Base-by-base conservation (phyloP, 2,888 invertebrate species). In the Sarcophaga carnaria region DNA sequence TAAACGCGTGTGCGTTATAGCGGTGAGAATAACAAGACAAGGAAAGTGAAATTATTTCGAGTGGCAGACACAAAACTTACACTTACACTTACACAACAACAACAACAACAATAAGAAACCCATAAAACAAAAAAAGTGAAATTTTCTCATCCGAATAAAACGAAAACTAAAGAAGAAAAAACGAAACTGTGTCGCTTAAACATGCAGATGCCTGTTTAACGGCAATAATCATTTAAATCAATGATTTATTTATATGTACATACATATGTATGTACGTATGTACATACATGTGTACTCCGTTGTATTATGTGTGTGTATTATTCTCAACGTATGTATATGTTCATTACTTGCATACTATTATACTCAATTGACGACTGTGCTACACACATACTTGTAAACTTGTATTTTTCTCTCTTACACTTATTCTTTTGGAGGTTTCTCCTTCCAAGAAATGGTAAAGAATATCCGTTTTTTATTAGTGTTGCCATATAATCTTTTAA, bases 41-140 rank as follows among this genome's bases (percentile, higher is more conserved):
- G 71, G 54, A 84, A 84, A 84, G 84, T 82, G 81, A 84, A 87
- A 79, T 67, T 82, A 79, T 82, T 69, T 82, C 84, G 67, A 72
- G 63, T 75, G 64, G 78, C 25, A 80, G 74, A 78, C 80, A 80
- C 22, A 60, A 54, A 60, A 72, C 72, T 54, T 54, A 54, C 14
- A 54, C 54, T 54, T 54, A 4, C 14, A 49, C 49, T 12, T 14
- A 14, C 49, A 49, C 22, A 22, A 22, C 14, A 1, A 71, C 20
- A 66, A 12, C 27, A 25, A 60, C 37, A 71, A 45, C n/a, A 20
- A 20, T 14, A 37, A 49, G 25, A 60, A 62, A 63, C 14, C 71
- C 25, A 17, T 17, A 64, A 82, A 71, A 25, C 8, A 54, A 63
- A 25, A 79, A 83, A 79, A 83, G 79, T 70, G 63, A 83, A 83